Conservation (phyloP, 2,888 invertebrate species). For the Helobdella robusta region DNA sequence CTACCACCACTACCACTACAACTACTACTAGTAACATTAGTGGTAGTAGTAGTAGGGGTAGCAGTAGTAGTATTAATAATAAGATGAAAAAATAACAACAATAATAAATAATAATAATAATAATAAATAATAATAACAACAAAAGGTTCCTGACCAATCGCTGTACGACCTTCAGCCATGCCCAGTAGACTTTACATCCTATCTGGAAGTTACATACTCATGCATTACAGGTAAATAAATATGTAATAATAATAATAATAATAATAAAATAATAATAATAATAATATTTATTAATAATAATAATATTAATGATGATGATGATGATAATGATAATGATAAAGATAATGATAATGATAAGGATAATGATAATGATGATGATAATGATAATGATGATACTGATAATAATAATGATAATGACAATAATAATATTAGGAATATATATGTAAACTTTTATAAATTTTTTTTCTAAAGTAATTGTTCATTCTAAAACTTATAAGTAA, state of each 20-base stretch:
- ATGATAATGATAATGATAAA: neutral
- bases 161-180: conserved; percentile 1
- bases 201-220: neutral
- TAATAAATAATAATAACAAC: neutral
- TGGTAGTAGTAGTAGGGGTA: no score
- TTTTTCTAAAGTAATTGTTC: no score
- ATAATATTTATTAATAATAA: neutral
- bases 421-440: neutral
- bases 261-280: neutral
- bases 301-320: neutral
- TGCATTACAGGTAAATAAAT: neutral
- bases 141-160: neutral
- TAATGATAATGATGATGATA: neutral
- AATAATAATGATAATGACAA: neutral
- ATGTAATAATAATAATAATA: neutral
- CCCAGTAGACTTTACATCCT: neutral
- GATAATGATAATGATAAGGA: neutral
- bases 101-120: neutral
- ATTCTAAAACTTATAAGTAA: no score
- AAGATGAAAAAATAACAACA: neutral
- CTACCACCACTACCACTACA: neutral
- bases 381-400: neutral
- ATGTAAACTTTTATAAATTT: no score
- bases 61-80: neutral
- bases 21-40: neutral